Percentiles rank a stretch among this genome's conserved stretches.
These are phyloP conservation scores for Athene noctua DNA, from an alignment of 2,113 vertebrate species.

Conservation along the genomic window DNA sequence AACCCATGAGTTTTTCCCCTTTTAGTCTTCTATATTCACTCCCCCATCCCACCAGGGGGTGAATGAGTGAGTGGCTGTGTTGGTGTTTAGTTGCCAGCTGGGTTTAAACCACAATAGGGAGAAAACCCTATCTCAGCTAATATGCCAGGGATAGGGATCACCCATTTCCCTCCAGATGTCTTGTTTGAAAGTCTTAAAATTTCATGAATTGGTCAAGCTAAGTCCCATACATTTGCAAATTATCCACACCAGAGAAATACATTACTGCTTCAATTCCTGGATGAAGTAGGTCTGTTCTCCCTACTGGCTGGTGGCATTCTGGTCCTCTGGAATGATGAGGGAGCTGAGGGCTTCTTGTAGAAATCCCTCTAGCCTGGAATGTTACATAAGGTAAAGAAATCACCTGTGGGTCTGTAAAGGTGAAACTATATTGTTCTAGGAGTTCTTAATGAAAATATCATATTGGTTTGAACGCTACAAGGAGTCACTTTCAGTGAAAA, in stretches of 20 bases:
- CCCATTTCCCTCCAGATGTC: not conserved
- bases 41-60: not conserved
- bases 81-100: not conserved
- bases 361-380: not conserved
- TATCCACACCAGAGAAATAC: not conserved
- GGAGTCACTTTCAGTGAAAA: not conserved
- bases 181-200: not conserved
- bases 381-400: not conserved
- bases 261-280: not conserved
- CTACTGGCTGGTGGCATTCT: not conserved
- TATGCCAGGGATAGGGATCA: not conserved
- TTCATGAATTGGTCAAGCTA: not conserved
- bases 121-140: not conserved
- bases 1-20: not conserved
- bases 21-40: not conserved
- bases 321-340: not conserved
- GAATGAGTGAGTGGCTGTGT: not conserved
- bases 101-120: not conserved
- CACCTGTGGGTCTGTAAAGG: not conserved
- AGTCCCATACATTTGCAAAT: not conserved
- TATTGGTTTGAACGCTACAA: not conserved
- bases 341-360: not conserved
- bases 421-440: not conserved
- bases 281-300: not conserved
- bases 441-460: not conserved